Base-by-base conservation (phyloP, 2,113 vertebrate species). In the Etia nguti region DNA sequence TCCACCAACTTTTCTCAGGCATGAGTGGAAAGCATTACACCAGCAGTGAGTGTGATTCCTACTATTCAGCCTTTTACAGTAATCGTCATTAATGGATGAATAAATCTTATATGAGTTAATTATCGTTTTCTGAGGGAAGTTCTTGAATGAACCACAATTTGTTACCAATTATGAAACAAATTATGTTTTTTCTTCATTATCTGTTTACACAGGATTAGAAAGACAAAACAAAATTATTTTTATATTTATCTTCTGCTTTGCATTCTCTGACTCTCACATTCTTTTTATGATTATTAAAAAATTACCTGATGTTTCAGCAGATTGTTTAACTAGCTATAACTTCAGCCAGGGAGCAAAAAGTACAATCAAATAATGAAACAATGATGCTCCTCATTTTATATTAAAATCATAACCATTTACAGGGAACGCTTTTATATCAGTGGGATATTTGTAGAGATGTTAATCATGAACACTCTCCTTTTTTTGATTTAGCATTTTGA, bases 321-420 rank as follows among this genome's bases (percentile, higher is more conserved):
- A 68, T 46, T 77, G 24, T 43, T 83, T 82, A 79, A 83, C 48
- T 83, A 60, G 34, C 75, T 55, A 50, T 31, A 18, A 22, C 79
- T 86, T 57, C 18, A 59, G 62, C 50, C 86, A 54, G 18, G 11
- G 11, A 48, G n/a, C 77, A 62, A n/a, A 82, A 68, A 20, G 81
- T 68, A 8, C 84, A 62, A 48, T 24, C 10, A 10, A 34, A 20
- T 75, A 77, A 92, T 91, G 82, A 90, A 90, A 90, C 26, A 43
- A 36, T 31, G 24, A 26, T 55, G 13, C 4, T 52, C 59, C 50
- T 81, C 86, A 26, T 84, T 91, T 89, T 38, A 77, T 34, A 70
- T 50, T 82, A 18, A 79, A 89, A 84, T 84, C 73, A n/a, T 16
- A 8, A 10, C 11, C 41, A 55, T 86, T 85, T 56, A 36, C 26